Base-by-base conservation (phyloP, 2,797 vertebrate genomes). In the Odontamblyopus rebecca region DNA sequence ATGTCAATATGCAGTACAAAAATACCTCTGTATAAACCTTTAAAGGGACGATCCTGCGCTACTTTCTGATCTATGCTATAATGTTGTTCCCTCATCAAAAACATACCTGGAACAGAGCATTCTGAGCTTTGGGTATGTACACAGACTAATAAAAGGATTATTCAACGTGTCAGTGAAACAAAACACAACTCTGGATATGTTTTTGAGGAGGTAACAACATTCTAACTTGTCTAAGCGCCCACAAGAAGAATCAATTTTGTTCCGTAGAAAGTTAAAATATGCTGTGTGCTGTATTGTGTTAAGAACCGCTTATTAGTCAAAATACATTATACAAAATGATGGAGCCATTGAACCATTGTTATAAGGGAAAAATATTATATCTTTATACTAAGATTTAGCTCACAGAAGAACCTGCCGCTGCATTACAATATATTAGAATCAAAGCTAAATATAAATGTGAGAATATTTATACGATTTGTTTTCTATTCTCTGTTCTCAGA, bases 401-500 rank as follows among this genome's bases (percentile, higher is more conserved):
- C 41, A 12, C 4, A 12, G 11, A 44, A 23, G 6, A 54, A 56
- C n/a, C 12, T 60, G 57, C 13, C 4, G 18, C 29, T 30, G 56
- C 53, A 23, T 54, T 23, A 54, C 19, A 54, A 23, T 9, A 63
- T n/a, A 23, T 19, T n/a, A 4, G 44, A 48, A 48, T 48, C 12
- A 48, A 48, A 48, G 4, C 12, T 48, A 48, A 15, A 48, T 48
- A 48, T 48, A 64, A 44, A 65, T 48, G 41, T 13, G 35, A n/a
- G 38, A 44, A 44, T 23, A 63, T 44, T 27, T 27, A 1, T 44
- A 15, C 12, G 30, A 13, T 65, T 81, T 61, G 41, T 88, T 81
- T 88, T 87, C 68, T 67, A 0, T 68, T 4, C 6, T 35, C 32
- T 68, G 9, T 38, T 80, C 75, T 68, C 89, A 99, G 98, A 99